Percentiles rank a stretch among this genome's conserved stretches.
Evolutionary conservation across 2,113 vertebrate genomes (phyloP).

Genomic region (Odocoileus hemionus): DNA sequence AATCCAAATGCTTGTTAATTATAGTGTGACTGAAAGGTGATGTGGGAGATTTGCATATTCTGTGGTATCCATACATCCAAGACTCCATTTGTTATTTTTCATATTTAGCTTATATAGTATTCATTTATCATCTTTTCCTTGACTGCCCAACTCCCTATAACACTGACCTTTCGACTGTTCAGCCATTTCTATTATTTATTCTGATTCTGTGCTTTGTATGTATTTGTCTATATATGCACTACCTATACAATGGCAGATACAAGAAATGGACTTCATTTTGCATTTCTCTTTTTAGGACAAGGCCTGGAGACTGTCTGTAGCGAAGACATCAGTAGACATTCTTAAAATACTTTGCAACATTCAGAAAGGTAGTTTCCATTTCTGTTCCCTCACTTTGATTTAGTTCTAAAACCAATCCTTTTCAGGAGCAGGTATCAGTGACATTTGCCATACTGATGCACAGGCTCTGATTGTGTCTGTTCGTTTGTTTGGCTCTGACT

Average conservation of each 20-base stretch:
- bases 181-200: not conserved
- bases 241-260: not conserved
- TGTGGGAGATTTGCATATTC: not conserved
- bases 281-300: conserved; percentile 81
- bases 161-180: not conserved
- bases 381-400: not conserved
- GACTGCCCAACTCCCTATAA: not conserved
- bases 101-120: not conserved
- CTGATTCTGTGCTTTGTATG: not conserved
- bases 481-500: not conserved
- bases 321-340: conserved; percentile 86
- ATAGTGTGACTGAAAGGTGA: not conserved
- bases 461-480: not conserved
- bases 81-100: not conserved
- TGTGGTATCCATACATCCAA: not conserved
- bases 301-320: conserved; percentile 81
- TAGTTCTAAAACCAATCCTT: not conserved
- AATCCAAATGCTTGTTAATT: not conserved
- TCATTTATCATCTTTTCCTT: not conserved
- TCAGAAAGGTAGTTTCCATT: conserved; percentile 82
- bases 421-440: not conserved
- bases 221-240: not conserved
- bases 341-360: conserved; percentile 85
- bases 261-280: conserved; percentile 28
- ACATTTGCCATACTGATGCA: too few relatives aligned